Conservation (phyloP, 2,888 invertebrate species). For the Apantesis nais region DNA sequence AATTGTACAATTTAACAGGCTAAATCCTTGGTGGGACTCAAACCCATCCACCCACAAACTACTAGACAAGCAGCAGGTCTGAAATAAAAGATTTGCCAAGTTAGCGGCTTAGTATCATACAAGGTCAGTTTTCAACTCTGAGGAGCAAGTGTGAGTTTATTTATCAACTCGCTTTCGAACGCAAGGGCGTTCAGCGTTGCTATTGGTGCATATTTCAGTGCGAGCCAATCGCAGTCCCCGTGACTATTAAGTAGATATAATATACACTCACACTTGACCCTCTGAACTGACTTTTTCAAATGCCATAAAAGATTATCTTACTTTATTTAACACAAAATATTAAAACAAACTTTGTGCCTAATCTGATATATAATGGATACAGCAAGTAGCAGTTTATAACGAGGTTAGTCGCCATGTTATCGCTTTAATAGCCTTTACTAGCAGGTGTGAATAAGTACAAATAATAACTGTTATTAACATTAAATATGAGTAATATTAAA, state of each 20-base stretch:
- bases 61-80: too few relatives aligned
- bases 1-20: too few relatives aligned
- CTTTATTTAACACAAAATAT: slow-evolving; percentile 13
- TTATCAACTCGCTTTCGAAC: too few relatives aligned
- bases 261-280: too few relatives aligned
- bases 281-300: not conserved
- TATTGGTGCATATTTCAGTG: too few relatives aligned
- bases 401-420: slow-evolving; percentile 27
- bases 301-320: slow-evolving; percentile 2
- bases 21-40: too few relatives aligned
- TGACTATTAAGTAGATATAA: too few relatives aligned
- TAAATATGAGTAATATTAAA: slow-evolving; percentile 11
- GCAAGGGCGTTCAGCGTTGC: too few relatives aligned
- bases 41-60: too few relatives aligned
- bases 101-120: not conserved
- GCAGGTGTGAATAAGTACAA: slow-evolving; percentile 43
- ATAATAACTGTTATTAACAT: slow-evolving; percentile 32
- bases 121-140: not conserved
- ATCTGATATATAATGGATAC: slow-evolving; percentile 28
- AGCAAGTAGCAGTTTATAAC: slow-evolving; percentile 25
- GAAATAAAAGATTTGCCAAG: not conserved
- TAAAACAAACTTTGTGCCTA: slow-evolving; percentile 28
- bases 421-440: slow-evolving; percentile 24
- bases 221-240: too few relatives aligned
- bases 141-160: too few relatives aligned